Base-by-base conservation (phyloP, 1,140 invertebrate species). In the Lutraria rhynchaena region DNA sequence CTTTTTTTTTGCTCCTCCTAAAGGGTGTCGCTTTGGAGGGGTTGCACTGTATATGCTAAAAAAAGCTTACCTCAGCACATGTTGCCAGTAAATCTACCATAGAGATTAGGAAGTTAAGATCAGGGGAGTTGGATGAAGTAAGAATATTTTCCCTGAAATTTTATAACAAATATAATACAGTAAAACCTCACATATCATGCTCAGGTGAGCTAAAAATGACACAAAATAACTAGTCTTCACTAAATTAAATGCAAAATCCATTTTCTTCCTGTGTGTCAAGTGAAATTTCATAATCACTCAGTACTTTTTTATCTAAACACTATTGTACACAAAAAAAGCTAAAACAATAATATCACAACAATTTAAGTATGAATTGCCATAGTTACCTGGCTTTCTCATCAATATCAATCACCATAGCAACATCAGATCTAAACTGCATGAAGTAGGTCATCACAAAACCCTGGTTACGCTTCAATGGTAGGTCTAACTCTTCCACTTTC, bases 371-470 rank as follows among this genome's bases (percentile, higher is more conserved):
- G 3, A 33, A 17, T 60, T n/a, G 27, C 29, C 31, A 53, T 51
- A 71, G 31, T 58, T 78, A 89, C 90, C 88, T 89, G n/a, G 85
- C 60, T 19, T 85, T 61, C 58, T 87, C 84, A 41, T 81, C 75
- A 29, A 86, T 76, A 65, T 92, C 91, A 65, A 92, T 88, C 15
- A 91, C 77, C 24, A 77, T 65, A 17, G 89, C 90, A 9, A 92
- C 84, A 19, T 92, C 89, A 1, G 87, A 67, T 46, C 89, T 67
- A 46, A 85, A 89, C 87, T 92, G 89, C 91, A 92, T 92, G 82
- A 92, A 90, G 81, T 91, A 92, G n/a, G 90, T 91, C 91, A 92
- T 92, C 15, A 92, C 90, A 58, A 89, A 90, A 31, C 87, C 86
- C 73, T 92, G 91, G 81, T 92, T 92, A 58, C 91, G 75, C 63